These are phyloP conservation scores for Epinotia nisella DNA, from an alignment of 2,888 invertebrate genomes.

Conservation along the genomic window DNA sequence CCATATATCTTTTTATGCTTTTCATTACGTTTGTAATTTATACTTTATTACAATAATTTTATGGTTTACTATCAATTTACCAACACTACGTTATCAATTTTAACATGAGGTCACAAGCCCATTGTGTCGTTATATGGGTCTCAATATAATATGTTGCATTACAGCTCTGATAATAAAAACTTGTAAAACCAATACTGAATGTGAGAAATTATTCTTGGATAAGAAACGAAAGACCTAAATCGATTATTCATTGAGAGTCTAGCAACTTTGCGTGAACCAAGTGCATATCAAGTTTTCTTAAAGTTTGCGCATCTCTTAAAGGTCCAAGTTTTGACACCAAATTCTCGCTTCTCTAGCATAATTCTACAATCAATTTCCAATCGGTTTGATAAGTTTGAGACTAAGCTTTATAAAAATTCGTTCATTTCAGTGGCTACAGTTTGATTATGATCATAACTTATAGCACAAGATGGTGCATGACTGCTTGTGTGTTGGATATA, in stretches of 20 bases:
- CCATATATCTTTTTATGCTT: too few relatives aligned
- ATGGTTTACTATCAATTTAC: too few relatives aligned
- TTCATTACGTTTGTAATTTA: too few relatives aligned
- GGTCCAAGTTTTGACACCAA: constrained; percentile 25
- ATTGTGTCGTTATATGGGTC: not conserved
- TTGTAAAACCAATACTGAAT: not conserved
- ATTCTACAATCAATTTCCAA: constrained; percentile 29
- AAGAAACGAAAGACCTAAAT: constrained; percentile 10
- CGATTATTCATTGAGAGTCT: constrained; percentile 16
- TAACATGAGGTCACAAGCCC: too few relatives aligned
- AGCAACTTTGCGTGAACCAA: constrained; percentile 17
- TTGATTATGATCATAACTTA: not conserved
- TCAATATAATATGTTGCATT: too few relatives aligned
- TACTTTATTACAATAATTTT: too few relatives aligned
- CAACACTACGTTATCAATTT: too few relatives aligned
- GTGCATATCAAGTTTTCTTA: constrained; percentile 30
- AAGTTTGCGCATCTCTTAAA: constrained; percentile 11
- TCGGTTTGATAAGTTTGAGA: constrained; percentile 8
- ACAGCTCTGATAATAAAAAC: not conserved
- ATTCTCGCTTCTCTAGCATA: constrained; percentile 21
- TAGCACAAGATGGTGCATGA: not conserved
- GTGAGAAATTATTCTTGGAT: not conserved
- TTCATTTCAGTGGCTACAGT: not conserved
- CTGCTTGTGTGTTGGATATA: not conserved
- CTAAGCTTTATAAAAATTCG: not conserved